Evolutionary conservation across 2,113 vertebrate genomes (phyloP), one percentile per base, ranked within the genome.

Genomic region (Periophthalmus modestus): DNA sequence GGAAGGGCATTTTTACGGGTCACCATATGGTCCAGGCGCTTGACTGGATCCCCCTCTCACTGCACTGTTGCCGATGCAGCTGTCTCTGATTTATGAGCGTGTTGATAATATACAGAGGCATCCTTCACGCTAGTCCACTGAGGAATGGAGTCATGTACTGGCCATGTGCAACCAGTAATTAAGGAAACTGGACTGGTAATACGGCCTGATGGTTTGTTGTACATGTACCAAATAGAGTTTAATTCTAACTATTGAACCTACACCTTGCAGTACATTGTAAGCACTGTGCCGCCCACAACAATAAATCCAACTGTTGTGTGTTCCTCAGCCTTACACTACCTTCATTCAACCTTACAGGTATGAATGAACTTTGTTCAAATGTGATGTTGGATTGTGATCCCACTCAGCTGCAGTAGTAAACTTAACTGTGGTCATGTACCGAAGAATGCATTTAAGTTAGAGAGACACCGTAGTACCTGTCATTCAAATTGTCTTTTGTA

Each of bases 1-100:
- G 39, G 39, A 66, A 3, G 18, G 77, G 71, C 55, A 66, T 58
- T 74, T 66, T 75, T 21, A 12, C 65, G 10, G 0, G 50, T 50
- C 61, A 48, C 67, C 33, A 39, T 55, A 54, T 68, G n/a, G 66
- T 59, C 47, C 47, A n/a, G 10, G 15, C 0, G 0, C 66, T n/a
- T 48, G 19, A 34, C 47, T 4, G 36, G 61, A 16, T 68, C 66
- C n/a, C 23, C 69, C n/a, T 48, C 48, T 57, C 14, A 15, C 72
- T 70, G n/a, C 13, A 28, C 75, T 63, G n/a, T 1, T 18, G 59
- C 43, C 69, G 34, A 0, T 43, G n/a, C 50, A 65, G n/a, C 21
- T 33, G 58, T 34, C n/a, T n/a, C 28, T 28, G 23, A 62, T 15
- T 55, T 70, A 73, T 62, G 36, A 36, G 33, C 16, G 28, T 19